Evolutionary conservation across 35 echinoderm and acorn worm species (phyloP), one percentile per base, ranked within the genome.

Genomic region (Acanthaster planci): DNA sequence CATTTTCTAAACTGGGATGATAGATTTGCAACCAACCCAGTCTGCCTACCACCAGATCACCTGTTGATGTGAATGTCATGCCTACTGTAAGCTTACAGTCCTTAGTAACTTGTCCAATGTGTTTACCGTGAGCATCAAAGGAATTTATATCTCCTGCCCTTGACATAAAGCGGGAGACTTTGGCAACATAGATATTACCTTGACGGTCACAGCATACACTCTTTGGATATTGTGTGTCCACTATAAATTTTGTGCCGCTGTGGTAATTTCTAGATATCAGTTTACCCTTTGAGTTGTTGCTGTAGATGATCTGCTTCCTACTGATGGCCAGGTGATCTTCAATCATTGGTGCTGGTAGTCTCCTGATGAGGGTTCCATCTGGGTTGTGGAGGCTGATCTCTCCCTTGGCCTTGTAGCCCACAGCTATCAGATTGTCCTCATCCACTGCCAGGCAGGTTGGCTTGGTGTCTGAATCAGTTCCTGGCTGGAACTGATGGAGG

Each of bases 321-420:
- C 37, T 30, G 77, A 79, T 79, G 31, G 77, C 37, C 37, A 79
- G 37, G 1, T 79, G 38, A 37, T 40, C 14, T 39, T 37, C 23
- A 15, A 79, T 79, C 37, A 30, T 37, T 50, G 77, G 77, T 8
- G 38, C 77, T 38, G 77, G 31, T 38, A 79, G 77, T 19, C 18
- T 79, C 37, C 23, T 79, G 77, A 79, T 2, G 77, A 79, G 77
- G 77, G 77, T 37, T 79, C 77, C 77, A 27, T 79, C 77, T 79
- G 77, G 77, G 15, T 51, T 40, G 38, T 79, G 77, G 9, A 79
- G 37, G 37, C 29, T 23, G 77, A 79, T 79, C 39, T 79, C 31
- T 12, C 16, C 9, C 7, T 78, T 78, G 7, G n/a, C 34, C 35
- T 38, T 2, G n/a, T 7, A 79, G 8, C 37, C 77, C 77, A 79